Base-by-base conservation (phyloP, 37 sponge, comb jelly and placozoan species). In the Spongia lamella region DNA sequence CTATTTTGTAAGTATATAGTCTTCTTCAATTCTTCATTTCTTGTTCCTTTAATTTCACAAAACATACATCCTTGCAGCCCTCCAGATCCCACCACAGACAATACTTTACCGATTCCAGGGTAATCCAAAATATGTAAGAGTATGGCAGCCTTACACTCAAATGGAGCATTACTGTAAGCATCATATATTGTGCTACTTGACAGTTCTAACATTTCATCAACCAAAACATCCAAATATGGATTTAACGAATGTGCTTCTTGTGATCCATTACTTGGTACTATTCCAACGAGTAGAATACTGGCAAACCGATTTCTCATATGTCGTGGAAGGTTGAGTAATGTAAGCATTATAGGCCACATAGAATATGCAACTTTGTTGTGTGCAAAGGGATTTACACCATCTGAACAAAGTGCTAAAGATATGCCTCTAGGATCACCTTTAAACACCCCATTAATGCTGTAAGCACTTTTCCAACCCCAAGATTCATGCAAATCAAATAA, bases 321-420 rank as follows among this genome's bases (percentile, higher is more conserved):
- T 5, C 62, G 15, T 51, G 79, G 79, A 24, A 78, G 61, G 30
- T 78, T 78, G 22, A 78, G 61, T 1, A 78, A 24, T 32, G 67
- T 35, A 2, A 78, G 16, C 24, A 54, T 32, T 14, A 78, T 66
- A 14, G 79, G 68, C 56, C 79, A 78, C 79, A 78, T 78, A 3
- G 66, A 63, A 19, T 78, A 78, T 13, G 33, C 31, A 1, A 34
- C 29, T 15, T 15, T 60, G 9, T 54, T 30, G 3, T 78, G 50
- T 22, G 47, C 19, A 78, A 78, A 78, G 9, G 79, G 79, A 29
- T 78, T 78, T 0, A 64, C 53, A 1, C 79, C 79, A 78, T 78
- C 79, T 29, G 79, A 35, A 27, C 79, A 78, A 1, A 76, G 27
- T 2, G 65, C 62, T 27, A 60, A 15, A 27, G 62, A 13, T 9